These are phyloP conservation scores for Ypsolopha sequella DNA, from an alignment of 2,888 invertebrate species.

Conservation along the genomic window DNA sequence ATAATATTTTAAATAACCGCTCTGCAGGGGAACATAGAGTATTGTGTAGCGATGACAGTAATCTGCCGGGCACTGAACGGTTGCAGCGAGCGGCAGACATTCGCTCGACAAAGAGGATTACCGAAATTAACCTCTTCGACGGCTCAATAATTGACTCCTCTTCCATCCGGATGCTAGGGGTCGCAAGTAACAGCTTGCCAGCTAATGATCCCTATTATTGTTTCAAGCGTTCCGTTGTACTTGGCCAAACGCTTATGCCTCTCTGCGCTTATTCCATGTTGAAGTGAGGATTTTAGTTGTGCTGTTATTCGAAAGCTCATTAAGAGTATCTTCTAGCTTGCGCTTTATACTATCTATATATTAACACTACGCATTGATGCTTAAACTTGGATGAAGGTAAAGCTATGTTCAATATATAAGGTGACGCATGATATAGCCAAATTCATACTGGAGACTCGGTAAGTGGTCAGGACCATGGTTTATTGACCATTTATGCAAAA, in stretches of 20 bases:
- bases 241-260: not conserved
- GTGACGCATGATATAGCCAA: no score
- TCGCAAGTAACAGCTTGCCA: conserved; percentile 10
- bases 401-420: no score
- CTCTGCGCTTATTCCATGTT: conserved; percentile 14
- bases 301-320: not conserved
- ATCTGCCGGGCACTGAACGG: conserved; percentile 10
- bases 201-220: conserved; percentile 14
- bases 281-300: conserved; percentile 12
- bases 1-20: no score
- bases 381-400: no score
- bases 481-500: no score
- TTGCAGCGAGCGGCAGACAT: conserved; percentile 9
- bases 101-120: conserved; percentile 48
- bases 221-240: not conserved
- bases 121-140: conserved; percentile 60
- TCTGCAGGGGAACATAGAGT: not conserved
- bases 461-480: no score
- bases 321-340: not conserved
- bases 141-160: conserved; percentile 47
- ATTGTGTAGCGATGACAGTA: conserved; percentile 9
- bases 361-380: no score
- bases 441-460: no score
- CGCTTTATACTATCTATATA: no score
- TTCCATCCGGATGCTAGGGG: conserved; percentile 36